phyloP scores from a whole-genome alignment of 1,140 invertebrate species.

The honey bee (Apis mellifera) region Amel_HAv3.1 CM009936.2:8140501-8141000 shows the following conservation, averaged over 20 bases:
- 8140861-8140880: constrained; percentile 97
- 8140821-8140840: constrained; percentile 95
- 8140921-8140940: constrained; percentile 94
- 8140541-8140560: neutral
- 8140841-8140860: constrained; percentile 99
- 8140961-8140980: constrained; percentile 96
- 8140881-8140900: constrained; percentile 95
- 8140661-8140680: constrained; percentile 58
- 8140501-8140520: neutral
- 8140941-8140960: constrained; percentile 96
- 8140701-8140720: constrained; percentile 52
- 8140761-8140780: constrained; percentile 98
- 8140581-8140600: neutral
- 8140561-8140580: neutral
- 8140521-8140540: neutral
- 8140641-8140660: constrained; percentile 28
- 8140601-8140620: constrained; percentile 31
- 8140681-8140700: constrained; percentile 50
- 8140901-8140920: constrained; percentile 96
- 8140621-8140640: constrained; percentile 9
- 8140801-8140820: constrained; percentile 86
- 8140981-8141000: constrained; percentile 97
- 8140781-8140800: constrained; percentile 97
- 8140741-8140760: constrained; percentile 84
- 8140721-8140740: constrained; percentile 53